Base-by-base conservation (phyloP, 2,888 invertebrate genomes). In the Andrena trimmerana region DNA sequence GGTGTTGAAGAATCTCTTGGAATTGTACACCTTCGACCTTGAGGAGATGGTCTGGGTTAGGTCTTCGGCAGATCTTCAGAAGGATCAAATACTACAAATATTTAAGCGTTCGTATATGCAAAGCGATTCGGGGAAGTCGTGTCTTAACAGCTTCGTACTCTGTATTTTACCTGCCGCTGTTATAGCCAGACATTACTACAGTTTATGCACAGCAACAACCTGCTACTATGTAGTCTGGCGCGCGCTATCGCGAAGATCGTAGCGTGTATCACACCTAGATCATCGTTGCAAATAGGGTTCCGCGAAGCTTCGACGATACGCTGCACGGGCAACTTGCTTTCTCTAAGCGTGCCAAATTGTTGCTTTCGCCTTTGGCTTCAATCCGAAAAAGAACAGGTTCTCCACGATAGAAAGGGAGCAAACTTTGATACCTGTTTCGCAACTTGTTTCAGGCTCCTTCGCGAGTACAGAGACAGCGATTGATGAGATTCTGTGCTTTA, bases 351-450 rank as follows among this genome's bases (percentile, higher is more conserved):
- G 20, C 50, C 48, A 54, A 69, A 78, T 75, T 52, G 65, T 78
- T 78, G 74, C 77, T 78, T 79, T 68, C 63, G 75, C 68, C 68
- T 63, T 57, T 79, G 48, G 68, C 76, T 69, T 42, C 62, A 6
- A 2, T 20, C 42, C 63, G 63, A 57, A 69, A 63, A 27, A 13
- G 48, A 75, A 69, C 78, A 48, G 67, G 78, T 68, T 75, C 52
- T 5, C 8, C 24, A 0, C 59, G 74, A 65, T 69, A 36, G 36
- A 42, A 36, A 70, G 50, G 42, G 42, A 48, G 42, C 69, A 70
- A 52, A 31, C 42, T 7, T 63, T n/a, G 66, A 66, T 66, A 66
- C 79, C 57, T 20, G 77, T 77, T 77, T 33, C 20, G 31, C 13
- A 77, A 66, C 68, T 48, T 31, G 62, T 6, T 31, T 16, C 36